These are phyloP conservation scores for Podocnemis expansa DNA, from an alignment of 2,113 vertebrate species.

Conservation along the genomic window DNA sequence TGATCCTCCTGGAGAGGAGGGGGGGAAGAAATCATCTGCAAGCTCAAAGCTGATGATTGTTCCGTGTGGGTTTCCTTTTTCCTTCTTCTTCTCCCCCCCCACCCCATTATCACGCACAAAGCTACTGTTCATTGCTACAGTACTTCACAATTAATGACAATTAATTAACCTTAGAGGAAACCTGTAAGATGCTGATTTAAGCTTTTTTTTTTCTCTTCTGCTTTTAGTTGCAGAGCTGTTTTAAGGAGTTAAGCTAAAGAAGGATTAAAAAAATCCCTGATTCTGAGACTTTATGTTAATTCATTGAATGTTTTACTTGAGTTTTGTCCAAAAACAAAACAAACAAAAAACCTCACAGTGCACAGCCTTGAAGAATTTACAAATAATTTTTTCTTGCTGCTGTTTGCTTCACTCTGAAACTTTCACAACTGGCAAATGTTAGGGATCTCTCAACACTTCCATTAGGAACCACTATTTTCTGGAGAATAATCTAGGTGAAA, in stretches of 20 bases:
- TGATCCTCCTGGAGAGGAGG: neutral
- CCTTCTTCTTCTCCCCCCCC: neutral
- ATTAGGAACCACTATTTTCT: neutral
- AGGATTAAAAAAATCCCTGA: conserved; percentile 24
- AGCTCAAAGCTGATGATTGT: conserved; percentile 3
- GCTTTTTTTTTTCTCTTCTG: neutral
- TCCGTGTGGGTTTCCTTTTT: neutral
- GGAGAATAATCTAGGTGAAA: conserved; percentile 17
- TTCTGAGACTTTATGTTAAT: conserved; percentile 26
- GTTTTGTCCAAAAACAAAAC: conserved; percentile 25
- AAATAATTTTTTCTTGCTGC: neutral
- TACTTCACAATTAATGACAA: conserved; percentile 66
- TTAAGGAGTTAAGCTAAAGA: conserved; percentile 32
- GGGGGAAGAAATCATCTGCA: neutral
- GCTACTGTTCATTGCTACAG: conserved; percentile 19
- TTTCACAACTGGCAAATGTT: neutral
- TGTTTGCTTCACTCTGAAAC: neutral
- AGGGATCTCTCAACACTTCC: neutral
- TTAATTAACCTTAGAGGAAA: conserved; percentile 73
- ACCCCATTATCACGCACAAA: conserved; percentile 54
- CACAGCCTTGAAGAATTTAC: conserved; percentile 14
- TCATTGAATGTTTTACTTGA: conserved; percentile 31
- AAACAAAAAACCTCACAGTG: neutral
- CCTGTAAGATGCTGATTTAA: conserved; percentile 17
- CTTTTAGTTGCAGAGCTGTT: conserved; percentile 26